phyloP scores from a whole-genome alignment of 1,140 invertebrate genomes.

The Diabrotica virgifera region DNA sequence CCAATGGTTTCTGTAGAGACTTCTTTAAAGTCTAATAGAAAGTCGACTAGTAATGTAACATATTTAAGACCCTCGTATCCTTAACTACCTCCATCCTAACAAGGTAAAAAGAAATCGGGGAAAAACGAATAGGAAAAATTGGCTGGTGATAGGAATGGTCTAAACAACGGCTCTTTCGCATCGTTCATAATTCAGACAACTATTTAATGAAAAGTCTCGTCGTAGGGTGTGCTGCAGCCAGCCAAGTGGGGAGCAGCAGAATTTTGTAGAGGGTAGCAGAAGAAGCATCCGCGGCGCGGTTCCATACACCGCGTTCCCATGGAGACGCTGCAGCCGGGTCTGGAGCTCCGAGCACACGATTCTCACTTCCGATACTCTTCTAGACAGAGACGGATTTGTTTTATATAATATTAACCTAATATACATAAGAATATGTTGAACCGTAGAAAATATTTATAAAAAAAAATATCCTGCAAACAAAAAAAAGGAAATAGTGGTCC shows the following conservation, averaged over 20 bases:
- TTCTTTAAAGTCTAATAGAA: neutral
- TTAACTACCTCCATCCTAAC: constrained; percentile 1
- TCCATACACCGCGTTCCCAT: constrained; percentile 17
- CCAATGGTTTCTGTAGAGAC: neutral
- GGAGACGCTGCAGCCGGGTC: constrained; percentile 24
- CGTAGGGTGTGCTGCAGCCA: constrained; percentile 9
- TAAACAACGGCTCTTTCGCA: constrained; percentile 3
- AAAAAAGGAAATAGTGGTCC: too few species aligned
- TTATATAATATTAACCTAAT: too few species aligned
- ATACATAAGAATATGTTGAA: too few species aligned
- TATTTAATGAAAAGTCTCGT: constrained; percentile 21
- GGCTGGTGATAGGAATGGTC: neutral
- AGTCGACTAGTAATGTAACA: neutral
- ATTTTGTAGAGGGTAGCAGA: neutral
- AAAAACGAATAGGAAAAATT: neutral
- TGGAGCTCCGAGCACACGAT: constrained; percentile 6
- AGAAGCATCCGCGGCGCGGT: neutral
- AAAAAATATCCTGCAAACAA: too few species aligned
- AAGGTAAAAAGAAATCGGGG: neutral
- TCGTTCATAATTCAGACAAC: constrained; percentile 16
- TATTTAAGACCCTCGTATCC: neutral
- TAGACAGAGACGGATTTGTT: neutral
- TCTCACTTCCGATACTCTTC: neutral
- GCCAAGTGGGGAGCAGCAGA: too few species aligned
- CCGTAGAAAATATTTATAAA: too few species aligned